Evolutionary conservation across 2,113 vertebrate species (phyloP).

Genomic region (Dromiciops gliroides): DNA sequence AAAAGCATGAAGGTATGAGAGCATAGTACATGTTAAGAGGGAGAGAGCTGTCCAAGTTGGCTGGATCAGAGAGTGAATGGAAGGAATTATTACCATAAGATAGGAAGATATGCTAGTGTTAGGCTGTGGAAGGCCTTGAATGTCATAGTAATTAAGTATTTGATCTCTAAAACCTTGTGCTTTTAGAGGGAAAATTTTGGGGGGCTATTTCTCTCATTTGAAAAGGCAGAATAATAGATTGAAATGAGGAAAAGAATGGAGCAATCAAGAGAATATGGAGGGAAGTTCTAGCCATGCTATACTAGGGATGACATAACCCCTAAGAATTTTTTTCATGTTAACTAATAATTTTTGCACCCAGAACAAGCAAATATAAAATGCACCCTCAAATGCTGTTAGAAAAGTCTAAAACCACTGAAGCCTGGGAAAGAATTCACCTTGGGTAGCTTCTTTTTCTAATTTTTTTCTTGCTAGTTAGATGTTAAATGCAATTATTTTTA

Average conservation of each 20-base stretch:
- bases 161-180: not conserved
- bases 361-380: no score
- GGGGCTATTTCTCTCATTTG: not conserved
- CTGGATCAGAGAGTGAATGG: no score
- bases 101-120: no score
- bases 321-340: conserved; percentile 7
- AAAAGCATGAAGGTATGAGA: no score
- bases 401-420: not conserved
- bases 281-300: not conserved
- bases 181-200: no score
- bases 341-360: not conserved
- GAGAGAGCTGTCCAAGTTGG: no score
- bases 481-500: not conserved
- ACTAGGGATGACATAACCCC: not conserved
- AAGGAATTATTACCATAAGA: no score
- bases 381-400: not conserved
- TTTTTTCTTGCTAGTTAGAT: not conserved
- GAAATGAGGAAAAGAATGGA: not conserved
- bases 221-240: not conserved
- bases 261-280: not conserved
- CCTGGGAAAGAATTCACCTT: not conserved
- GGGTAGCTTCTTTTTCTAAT: not conserved
- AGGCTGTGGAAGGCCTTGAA: no score
- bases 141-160: not conserved
- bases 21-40: no score